Percentiles rank a stretch among this genome's conserved stretches.
These are phyloP conservation scores for Dorcus parallelipipedus DNA, from an alignment of 2,888 invertebrate genomes.

Conservation along the genomic window DNA sequence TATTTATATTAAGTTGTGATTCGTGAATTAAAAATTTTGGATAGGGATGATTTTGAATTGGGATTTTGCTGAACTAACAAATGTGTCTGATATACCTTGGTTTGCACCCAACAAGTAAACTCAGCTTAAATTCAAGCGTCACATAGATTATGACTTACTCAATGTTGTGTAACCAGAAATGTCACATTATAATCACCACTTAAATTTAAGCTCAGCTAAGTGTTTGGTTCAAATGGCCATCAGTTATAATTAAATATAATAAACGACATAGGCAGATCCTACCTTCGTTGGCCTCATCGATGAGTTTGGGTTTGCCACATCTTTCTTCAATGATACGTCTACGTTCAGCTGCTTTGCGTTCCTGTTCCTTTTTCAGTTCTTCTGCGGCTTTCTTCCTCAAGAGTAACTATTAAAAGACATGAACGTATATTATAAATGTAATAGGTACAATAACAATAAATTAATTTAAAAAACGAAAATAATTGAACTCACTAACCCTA, in stretches of 20 bases:
- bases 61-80: not conserved
- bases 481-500: conserved; percentile 67
- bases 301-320: conserved; percentile 86
- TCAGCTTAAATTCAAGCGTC: no score
- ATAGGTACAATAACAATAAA: not conserved
- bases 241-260: not conserved
- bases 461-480: not conserved
- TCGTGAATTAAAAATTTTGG: not conserved
- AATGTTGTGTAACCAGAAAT: no score
- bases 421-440: not conserved
- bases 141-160: no score
- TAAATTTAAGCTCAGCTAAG: no score
- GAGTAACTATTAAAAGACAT: conserved; percentile 67
- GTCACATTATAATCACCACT: no score
- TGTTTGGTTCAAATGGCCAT: not conserved
- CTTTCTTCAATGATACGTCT: conserved; percentile 95
- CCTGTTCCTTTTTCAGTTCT: conserved; percentile 98
- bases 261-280: conserved; percentile 35
- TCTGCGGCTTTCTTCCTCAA: conserved; percentile 99
- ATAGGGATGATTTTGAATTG: conserved; percentile 1
- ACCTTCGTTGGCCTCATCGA: conserved; percentile 95
- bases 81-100: not conserved
- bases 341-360: conserved; percentile 96
- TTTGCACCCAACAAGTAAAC: no score
- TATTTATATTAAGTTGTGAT: no score